Percentiles rank a stretch among this genome's conserved stretches.
Evolutionary conservation across 2,797 vertebrate genomes (phyloP).

Genomic region (Chanos chanos): DNA sequence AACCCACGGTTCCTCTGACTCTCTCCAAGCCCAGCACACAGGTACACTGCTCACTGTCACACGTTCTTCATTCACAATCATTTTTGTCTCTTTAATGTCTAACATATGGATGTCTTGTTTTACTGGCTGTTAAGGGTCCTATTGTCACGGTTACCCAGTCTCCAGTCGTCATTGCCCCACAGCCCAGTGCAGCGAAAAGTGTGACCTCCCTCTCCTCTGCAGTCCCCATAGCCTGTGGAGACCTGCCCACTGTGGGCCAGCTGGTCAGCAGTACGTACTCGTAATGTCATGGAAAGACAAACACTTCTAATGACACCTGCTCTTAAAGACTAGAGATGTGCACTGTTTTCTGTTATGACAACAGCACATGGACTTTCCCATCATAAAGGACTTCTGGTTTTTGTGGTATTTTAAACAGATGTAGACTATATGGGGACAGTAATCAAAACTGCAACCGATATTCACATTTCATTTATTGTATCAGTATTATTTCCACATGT

Average conservation of each 20-base stretch:
- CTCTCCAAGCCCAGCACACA: slow-evolving; percentile 62
- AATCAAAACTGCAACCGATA: too few species aligned
- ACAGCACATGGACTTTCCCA: too few species aligned
- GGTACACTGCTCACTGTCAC: slow-evolving; percentile 46
- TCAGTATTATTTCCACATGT: not conserved
- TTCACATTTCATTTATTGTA: too few species aligned
- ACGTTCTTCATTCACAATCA: not conserved
- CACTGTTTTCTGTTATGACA: not conserved
- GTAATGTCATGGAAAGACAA: too few species aligned
- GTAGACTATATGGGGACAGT: too few species aligned
- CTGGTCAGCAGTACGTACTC: slow-evolving; percentile 90
- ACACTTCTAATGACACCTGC: too few species aligned
- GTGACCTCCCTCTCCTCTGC: slow-evolving; percentile 61
- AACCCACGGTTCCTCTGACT: slow-evolving; percentile 62
- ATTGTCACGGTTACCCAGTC: slow-evolving; percentile 72
- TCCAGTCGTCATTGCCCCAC: slow-evolving; percentile 78
- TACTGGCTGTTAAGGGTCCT: slow-evolving; percentile 52
- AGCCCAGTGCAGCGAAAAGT: slow-evolving; percentile 61
- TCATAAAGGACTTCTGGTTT: too few species aligned
- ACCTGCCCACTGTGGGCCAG: slow-evolving; percentile 89
- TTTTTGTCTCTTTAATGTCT: too few species aligned
- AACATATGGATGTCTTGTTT: not conserved
- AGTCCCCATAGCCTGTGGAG: slow-evolving; percentile 79
- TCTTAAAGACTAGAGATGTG: not conserved
- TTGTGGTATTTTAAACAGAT: too few species aligned